Conservation (phyloP, 2,888 invertebrate genomes). For the Drosophila nr. perissopoda region DNA sequence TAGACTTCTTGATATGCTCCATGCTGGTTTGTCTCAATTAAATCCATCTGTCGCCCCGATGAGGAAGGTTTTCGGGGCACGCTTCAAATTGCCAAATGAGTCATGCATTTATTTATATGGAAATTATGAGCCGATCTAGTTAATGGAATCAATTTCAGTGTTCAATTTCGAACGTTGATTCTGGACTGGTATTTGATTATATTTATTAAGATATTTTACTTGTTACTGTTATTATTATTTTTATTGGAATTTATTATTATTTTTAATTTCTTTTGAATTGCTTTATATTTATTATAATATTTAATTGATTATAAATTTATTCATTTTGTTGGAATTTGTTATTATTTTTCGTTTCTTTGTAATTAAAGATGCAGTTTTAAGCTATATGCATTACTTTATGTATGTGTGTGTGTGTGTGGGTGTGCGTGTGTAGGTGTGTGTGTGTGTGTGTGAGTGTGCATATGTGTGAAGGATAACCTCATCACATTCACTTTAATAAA, state of each 20-base stretch:
- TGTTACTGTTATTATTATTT: background rate
- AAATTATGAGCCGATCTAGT: background rate
- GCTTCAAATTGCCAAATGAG: background rate
- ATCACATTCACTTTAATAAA: slow-evolving; percentile 34
- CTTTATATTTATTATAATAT: too few species aligned
- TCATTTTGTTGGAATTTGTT: background rate
- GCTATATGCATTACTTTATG: background rate
- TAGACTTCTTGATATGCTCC: background rate
- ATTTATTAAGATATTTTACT: background rate
- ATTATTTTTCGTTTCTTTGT: background rate
- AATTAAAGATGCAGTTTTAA: background rate
- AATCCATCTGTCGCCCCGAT: slow-evolving; percentile 5
- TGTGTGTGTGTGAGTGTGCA: background rate
- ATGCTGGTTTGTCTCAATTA: slow-evolving; percentile 24
- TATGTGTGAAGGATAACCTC: slow-evolving; percentile 41
- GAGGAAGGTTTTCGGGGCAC: background rate
- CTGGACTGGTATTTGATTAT: too few species aligned
- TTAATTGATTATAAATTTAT: too few species aligned
- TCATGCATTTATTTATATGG: background rate
- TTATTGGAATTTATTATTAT: background rate
- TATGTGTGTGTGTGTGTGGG: background rate
- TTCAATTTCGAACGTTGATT: too few species aligned
- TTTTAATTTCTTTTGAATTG: too few species aligned
- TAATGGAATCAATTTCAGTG: background rate
- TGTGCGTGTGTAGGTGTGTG: background rate